phyloP scores from a whole-genome alignment of 1,140 invertebrate species.

The Caenorhabditis brenneri region DNA sequence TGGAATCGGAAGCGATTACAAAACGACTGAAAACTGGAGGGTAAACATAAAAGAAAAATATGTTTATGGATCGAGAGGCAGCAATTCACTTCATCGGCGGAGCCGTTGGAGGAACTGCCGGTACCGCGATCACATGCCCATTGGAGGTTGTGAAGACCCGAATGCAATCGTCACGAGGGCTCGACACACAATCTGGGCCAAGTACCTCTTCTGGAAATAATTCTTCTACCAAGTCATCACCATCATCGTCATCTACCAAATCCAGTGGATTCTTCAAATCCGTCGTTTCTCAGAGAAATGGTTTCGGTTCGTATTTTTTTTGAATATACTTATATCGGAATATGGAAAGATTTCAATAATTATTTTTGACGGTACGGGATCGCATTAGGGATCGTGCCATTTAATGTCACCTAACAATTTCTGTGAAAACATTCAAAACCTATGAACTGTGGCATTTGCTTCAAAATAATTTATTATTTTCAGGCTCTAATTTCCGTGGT shows the following conservation, averaged over 20 bases:
- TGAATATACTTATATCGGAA: too few relatives aligned
- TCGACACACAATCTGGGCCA: constrained; percentile 76
- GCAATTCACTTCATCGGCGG: constrained; percentile 61
- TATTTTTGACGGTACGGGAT: too few relatives aligned
- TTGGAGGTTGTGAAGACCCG: constrained; percentile 98
- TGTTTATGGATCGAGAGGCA: constrained; percentile 58
- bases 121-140: constrained; percentile 85
- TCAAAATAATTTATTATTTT: too few relatives aligned
- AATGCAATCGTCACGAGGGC: constrained; percentile 82
- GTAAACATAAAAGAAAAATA: neutral
- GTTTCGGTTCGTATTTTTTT: neutral
- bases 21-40: constrained; percentile 15
- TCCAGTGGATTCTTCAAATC: constrained; percentile 20
- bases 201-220: constrained; percentile 48
- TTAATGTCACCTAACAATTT: too few relatives aligned
- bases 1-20: neutral
- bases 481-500: constrained; percentile 9
- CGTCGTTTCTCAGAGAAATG: neutral
- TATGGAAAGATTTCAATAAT: too few relatives aligned
- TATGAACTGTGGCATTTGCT: too few relatives aligned
- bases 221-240: constrained; percentile 1
- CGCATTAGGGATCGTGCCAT: too few relatives aligned
- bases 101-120: constrained; percentile 86
- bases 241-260: neutral
- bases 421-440: too few relatives aligned